Conservation (phyloP, 2,888 invertebrate genomes). For the Ophonus ardosiacus region DNA sequence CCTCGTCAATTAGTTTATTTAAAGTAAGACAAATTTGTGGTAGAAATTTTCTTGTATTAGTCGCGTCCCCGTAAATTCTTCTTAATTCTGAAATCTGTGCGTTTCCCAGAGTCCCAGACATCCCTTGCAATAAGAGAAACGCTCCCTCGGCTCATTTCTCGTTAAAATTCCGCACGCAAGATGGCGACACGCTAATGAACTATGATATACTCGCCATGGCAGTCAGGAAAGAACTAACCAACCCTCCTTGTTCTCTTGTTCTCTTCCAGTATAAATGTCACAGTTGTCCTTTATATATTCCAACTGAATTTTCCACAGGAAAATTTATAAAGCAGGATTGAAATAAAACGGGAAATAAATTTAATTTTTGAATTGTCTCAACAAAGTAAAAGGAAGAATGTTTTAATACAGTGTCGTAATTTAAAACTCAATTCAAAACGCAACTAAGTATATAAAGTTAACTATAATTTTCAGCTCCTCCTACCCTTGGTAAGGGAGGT, state of each 20-base stretch:
- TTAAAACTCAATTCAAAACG: too few species aligned
- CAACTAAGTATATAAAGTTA: too few species aligned
- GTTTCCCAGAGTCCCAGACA: not conserved
- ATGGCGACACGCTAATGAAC: conserved; percentile 61
- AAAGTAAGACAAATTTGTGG: too few species aligned
- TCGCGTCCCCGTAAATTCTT: not conserved
- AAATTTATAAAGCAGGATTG: conserved; percentile 11
- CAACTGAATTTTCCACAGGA: conserved; percentile 3
- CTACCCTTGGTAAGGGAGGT: too few species aligned
- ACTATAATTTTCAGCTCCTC: too few species aligned
- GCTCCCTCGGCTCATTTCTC: conserved; percentile 30
- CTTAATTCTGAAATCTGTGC: conserved; percentile 28
- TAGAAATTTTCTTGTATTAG: too few species aligned
- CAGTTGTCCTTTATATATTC: conserved; percentile 38
- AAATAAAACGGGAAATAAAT: not conserved
- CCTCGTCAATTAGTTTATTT: too few species aligned
- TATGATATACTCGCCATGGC: conserved; percentile 47
- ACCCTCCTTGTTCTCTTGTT: conserved; percentile 27
- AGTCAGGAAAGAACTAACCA: conserved; percentile 40
- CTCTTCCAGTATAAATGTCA: conserved; percentile 13
- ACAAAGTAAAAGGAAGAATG: not conserved
- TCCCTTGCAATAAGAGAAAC: conserved; percentile 52
- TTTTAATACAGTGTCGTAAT: too few species aligned
- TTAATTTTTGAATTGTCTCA: not conserved
- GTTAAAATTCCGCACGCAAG: conserved; percentile 62